Evolutionary conservation across 1,140 invertebrate genomes (phyloP).

Genomic region (Micrasema longulum): DNA sequence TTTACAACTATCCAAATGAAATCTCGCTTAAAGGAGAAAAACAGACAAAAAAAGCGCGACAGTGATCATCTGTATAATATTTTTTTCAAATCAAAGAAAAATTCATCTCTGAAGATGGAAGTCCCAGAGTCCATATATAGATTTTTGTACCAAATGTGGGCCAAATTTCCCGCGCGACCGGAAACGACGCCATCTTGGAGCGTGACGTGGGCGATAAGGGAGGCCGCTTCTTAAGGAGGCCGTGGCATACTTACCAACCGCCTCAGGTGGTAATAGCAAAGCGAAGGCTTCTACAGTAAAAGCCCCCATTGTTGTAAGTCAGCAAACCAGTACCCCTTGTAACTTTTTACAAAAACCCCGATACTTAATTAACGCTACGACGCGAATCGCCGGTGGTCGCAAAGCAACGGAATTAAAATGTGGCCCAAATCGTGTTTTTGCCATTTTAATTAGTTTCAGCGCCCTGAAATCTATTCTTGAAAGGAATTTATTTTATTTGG

Average conservation of each 20-base stretch:
- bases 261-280: not conserved
- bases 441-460: constrained; percentile 28
- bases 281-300: not conserved
- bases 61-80: no score
- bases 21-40: no score
- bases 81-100: no score
- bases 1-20: no score
- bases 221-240: constrained; percentile 21
- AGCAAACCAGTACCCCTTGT: not conserved
- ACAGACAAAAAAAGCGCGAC: no score
- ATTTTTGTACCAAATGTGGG: constrained; percentile 50
- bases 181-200: constrained; percentile 47
- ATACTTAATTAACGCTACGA: not conserved
- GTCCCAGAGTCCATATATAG: constrained; percentile 40
- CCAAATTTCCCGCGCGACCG: constrained; percentile 49
- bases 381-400: constrained; percentile 1
- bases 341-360: not conserved
- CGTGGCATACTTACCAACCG: constrained; percentile 15
- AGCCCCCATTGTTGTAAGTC: not conserved
- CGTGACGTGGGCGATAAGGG: constrained; percentile 50
- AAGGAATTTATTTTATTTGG: not conserved
- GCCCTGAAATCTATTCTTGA: not conserved
- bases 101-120: not conserved
- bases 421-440: constrained; percentile 29
- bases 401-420: constrained; percentile 30